phyloP scores from a whole-genome alignment of 1,140 invertebrate species.

The Sarcophaga bullata region DNA sequence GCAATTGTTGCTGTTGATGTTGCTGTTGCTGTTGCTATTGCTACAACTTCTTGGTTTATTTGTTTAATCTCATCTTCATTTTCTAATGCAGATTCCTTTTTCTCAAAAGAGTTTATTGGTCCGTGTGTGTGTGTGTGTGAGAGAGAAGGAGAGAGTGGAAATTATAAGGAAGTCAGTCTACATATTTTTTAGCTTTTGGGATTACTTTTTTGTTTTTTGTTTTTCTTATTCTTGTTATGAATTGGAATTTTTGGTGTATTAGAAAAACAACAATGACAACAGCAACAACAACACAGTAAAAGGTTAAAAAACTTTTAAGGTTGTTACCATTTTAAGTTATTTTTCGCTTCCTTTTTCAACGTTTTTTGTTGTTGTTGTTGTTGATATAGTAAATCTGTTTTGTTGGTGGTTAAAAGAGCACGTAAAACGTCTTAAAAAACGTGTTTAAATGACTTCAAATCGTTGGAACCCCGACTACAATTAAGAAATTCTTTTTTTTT shows the following conservation, averaged over 20 bases:
- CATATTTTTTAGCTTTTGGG: not conserved
- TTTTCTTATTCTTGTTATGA: not conserved
- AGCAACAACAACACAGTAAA: not conserved
- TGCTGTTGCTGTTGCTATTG: not conserved
- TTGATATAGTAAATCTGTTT: not conserved
- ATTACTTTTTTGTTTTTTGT: not conserved
- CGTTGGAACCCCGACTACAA: not conserved
- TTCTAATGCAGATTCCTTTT: not conserved
- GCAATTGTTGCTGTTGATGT: not conserved
- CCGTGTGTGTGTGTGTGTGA: not conserved
- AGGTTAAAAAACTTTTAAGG: constrained; percentile 40
- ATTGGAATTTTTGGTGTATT: not conserved
- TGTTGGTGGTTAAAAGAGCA: not conserved
- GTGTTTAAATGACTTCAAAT: not conserved
- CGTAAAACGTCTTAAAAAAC: not conserved
- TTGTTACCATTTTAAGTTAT: constrained; percentile 32
- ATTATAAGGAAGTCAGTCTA: constrained; percentile 32
- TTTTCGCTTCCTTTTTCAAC: not conserved
- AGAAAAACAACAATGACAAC: not conserved
- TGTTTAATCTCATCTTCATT: not conserved
- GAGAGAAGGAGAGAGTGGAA: constrained; percentile 11
- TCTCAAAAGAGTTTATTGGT: not conserved
- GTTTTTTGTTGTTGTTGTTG: not conserved
- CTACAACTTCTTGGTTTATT: not conserved
- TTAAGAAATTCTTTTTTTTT: not conserved